Base-by-base conservation (phyloP, 2,113 vertebrate species). In the Sapayoa aenigma region DNA sequence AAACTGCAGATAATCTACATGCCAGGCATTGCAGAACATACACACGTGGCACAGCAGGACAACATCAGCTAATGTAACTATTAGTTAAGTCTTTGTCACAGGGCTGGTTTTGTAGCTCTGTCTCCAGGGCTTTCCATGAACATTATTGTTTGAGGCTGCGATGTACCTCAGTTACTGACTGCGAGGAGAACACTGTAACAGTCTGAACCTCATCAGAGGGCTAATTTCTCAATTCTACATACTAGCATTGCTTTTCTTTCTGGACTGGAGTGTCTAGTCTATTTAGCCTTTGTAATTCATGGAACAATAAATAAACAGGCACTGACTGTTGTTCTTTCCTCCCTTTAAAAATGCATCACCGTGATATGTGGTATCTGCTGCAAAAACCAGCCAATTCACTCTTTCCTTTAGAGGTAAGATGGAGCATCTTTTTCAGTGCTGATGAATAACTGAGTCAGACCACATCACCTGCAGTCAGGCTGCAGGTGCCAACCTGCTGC, bases 261-360 rank as follows among this genome's bases (percentile, higher is more conserved):
- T 86, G 24, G 44, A 63, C 5, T 62, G 39, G 63, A 86, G 52
- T 65, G 14, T 72, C 91, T 52, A 73, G 68, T 72, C 83, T 90
- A 24, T 90, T 90, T 65, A 85, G 74, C 79, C 65, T 96, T 90
- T 41, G 28, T 71, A 86, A 89, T 81, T 90, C 30, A 90, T 30
- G 65, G 95, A 88, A 84, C 68, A 68, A 93, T 90, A 95, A 91
- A 95, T 42, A 95, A 95, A 95, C 50, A 92, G 72, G 56, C 44
- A 55, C 33, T 73, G 69, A 46, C 39, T 87, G 72, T 77, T 91
- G 68, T 86, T 94, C 79, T 96, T 95, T 96, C 92, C 88, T 94
- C 85, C 76, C 56, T 21, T 89, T 84, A 78, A 65, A 94, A 90
- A 96, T 53, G 93, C 41, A 76, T 92, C 87, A 71, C 50, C 28